Evolutionary conservation across 2,113 vertebrate species (phyloP).

Genomic region (Salvelinus sp.): DNA sequence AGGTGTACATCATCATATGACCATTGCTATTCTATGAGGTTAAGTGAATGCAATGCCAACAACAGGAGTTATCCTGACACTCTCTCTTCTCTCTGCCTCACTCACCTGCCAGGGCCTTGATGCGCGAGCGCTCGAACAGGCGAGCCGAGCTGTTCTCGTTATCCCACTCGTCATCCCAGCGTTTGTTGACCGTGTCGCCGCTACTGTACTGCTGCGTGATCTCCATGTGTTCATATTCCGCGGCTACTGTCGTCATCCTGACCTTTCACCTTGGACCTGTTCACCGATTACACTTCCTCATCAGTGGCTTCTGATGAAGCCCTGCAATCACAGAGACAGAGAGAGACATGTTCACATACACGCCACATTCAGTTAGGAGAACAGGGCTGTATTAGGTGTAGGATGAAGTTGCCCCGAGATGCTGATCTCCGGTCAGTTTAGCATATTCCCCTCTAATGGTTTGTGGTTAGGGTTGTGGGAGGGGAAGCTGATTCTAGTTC

Average conservation of each 20-base stretch:
- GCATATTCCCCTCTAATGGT: too few relatives aligned
- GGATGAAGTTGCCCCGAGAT: too few relatives aligned
- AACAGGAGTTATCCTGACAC: background rate
- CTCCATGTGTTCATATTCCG: conserved; percentile 92
- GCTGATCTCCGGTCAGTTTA: too few relatives aligned
- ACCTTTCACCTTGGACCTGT: conserved; percentile 55
- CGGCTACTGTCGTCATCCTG: conserved; percentile 92
- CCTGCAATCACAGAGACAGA: conserved; percentile 54
- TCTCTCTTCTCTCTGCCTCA: too few relatives aligned
- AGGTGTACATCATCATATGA: too few relatives aligned
- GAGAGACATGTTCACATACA: background rate
- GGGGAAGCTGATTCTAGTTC: too few relatives aligned
- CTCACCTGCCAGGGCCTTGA: conserved; percentile 94
- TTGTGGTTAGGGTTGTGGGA: too few relatives aligned
- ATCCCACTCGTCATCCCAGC: conserved; percentile 96
- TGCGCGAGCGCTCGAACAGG: conserved; percentile 92
- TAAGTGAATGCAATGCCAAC: too few relatives aligned
- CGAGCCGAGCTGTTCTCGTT: conserved; percentile 96
- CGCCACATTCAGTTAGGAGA: background rate
- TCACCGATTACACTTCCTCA: conserved; percentile 76
- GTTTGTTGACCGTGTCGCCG: conserved; percentile 88
- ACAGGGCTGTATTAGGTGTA: too few relatives aligned
- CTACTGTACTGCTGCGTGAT: conserved; percentile 79
- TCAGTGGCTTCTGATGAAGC: conserved; percentile 75
- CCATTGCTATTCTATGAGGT: too few relatives aligned